A percentile compares a stretch with the other conserved stretches of the same genome.
Conservation (phyloP, 1,140 invertebrate genomes). For the Aphaenogaster floridana region DNA sequence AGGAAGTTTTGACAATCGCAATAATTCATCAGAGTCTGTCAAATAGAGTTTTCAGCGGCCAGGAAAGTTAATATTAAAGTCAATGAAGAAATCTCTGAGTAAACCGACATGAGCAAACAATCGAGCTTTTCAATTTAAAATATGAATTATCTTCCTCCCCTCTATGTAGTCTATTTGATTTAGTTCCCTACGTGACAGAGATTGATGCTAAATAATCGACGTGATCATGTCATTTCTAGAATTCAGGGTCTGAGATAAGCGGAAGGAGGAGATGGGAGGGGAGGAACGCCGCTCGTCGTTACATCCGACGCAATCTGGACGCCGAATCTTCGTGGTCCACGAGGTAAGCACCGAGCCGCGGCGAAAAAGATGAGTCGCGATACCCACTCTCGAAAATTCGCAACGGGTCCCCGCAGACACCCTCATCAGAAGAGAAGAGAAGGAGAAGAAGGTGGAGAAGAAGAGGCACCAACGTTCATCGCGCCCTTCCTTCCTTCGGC, state of each 20-base stretch:
- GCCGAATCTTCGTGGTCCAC: conserved; percentile 24
- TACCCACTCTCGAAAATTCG: conserved; percentile 81
- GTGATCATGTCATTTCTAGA: background rate
- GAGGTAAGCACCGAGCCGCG: background rate
- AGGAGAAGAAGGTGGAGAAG: background rate
- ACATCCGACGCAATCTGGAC: conserved; percentile 32
- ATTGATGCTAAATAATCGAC: conserved; percentile 5
- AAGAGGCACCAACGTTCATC: conserved; percentile 30
- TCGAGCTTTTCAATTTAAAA: conserved; percentile 2
- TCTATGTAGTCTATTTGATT: background rate
- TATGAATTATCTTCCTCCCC: background rate
- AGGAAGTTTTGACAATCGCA: background rate
- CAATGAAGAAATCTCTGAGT: background rate
- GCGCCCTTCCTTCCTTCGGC: conserved; percentile 31
- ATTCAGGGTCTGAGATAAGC: background rate
- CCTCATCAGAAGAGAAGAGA: conserved; percentile 57
- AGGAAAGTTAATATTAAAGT: background rate
- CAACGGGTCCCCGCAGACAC: conserved; percentile 79
- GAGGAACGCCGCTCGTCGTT: conserved; percentile 1
- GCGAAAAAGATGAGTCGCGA: conserved; percentile 19
- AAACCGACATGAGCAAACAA: background rate
- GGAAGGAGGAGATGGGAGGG: background rate
- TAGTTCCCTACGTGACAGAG: background rate
- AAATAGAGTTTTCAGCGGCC: background rate
- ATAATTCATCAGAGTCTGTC: background rate